Percentiles rank a stretch among this genome's conserved stretches.
These are phyloP conservation scores for Limnephilus marmoratus DNA, from an alignment of 2,888 invertebrate genomes.

Conservation along the genomic window DNA sequence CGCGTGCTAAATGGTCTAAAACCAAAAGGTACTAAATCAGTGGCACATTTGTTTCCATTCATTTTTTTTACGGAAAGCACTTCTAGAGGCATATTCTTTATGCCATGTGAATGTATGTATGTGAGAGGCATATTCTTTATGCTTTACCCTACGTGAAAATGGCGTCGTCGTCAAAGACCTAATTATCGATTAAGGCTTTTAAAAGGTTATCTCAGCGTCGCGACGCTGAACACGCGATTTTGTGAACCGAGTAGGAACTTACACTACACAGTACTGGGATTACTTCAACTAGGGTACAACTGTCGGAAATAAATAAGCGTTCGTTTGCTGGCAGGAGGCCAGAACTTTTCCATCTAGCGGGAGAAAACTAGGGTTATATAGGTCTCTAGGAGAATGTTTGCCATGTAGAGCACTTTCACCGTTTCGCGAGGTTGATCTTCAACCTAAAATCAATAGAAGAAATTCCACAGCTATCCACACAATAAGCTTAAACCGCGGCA, in stretches of 20 bases:
- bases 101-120: too few species aligned
- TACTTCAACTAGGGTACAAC: too few species aligned
- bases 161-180: neutral
- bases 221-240: neutral
- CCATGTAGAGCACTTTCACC: neutral
- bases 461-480: neutral
- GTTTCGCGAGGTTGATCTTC: neutral
- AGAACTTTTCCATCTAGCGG: neutral
- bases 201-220: conserved; percentile 2
- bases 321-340: neutral
- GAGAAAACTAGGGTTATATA: neutral
- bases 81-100: too few species aligned
- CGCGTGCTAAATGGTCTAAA: too few species aligned
- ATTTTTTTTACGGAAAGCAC: too few species aligned
- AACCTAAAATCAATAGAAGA: neutral
- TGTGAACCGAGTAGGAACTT: neutral
- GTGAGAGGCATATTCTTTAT: too few species aligned
- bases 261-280: neutral
- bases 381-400: neutral
- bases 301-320: neutral
- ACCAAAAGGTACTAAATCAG: too few species aligned
- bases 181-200: neutral
- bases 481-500: neutral
- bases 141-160: neutral
- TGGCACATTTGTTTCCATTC: too few species aligned